Evolutionary conservation across 2,888 invertebrate species (phyloP).

Genomic region (Erannis defoliaria): DNA sequence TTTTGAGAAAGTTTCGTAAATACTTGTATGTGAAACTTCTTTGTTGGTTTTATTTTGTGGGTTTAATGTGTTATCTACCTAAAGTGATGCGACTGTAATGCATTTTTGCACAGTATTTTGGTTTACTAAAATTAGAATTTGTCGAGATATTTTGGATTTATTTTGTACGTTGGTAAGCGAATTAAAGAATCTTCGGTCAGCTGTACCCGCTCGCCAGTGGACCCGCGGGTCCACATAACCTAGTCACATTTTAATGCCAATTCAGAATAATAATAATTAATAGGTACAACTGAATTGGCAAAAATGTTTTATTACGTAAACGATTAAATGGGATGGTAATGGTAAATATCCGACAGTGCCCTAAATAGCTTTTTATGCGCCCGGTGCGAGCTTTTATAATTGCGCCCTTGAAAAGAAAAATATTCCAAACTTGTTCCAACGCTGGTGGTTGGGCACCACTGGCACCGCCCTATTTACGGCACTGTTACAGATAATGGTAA

Average conservation of each 20-base stretch:
- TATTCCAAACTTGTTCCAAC: too few species aligned
- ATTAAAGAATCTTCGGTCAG: too few species aligned
- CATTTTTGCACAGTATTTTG: constrained; percentile 2
- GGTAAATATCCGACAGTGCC: background rate
- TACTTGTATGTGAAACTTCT: constrained; percentile 45
- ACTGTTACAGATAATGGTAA: too few species aligned
- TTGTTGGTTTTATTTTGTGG: constrained; percentile 39
- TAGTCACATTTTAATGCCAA: too few species aligned
- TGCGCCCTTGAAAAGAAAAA: too few species aligned
- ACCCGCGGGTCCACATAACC: too few species aligned
- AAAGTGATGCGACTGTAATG: constrained; percentile 4
- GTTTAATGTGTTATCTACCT: constrained; percentile 36
- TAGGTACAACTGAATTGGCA: background rate
- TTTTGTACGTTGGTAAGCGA: background rate
- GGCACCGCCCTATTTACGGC: too few species aligned
- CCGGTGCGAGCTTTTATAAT: too few species aligned
- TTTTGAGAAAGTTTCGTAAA: constrained; percentile 55
- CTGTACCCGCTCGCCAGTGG: too few species aligned
- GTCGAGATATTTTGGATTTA: background rate
- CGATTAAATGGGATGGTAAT: constrained; percentile 3
- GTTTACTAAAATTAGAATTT: background rate
- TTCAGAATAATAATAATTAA: too few species aligned
- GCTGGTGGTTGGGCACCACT: too few species aligned
- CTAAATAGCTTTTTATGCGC: too few species aligned
- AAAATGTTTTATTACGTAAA: background rate